phyloP scores from a whole-genome alignment of 1,140 invertebrate genomes.

The Diorhabda elongata region DNA sequence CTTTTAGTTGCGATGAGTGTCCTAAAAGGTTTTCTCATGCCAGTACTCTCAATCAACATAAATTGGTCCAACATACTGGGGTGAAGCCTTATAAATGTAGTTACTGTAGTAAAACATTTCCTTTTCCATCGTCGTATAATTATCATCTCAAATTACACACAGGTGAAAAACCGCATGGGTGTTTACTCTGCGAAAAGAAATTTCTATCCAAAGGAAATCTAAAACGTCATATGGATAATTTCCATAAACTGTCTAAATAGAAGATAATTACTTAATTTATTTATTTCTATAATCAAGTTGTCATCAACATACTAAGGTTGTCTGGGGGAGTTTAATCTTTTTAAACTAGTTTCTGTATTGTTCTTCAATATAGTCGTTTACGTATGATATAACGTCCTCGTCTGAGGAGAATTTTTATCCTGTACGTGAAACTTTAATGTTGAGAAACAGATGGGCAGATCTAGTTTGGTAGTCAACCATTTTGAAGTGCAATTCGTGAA shows the following conservation, averaged over 20 bases:
- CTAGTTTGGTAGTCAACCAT: no score
- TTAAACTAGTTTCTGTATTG: no score
- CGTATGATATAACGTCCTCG: no score
- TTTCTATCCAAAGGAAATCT: conserved; percentile 60
- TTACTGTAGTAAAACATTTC: conserved; percentile 72
- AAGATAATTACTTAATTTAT: no score
- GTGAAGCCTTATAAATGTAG: conserved; percentile 63
- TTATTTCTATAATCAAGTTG: no score
- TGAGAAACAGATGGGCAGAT: no score
- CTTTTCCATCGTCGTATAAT: conserved; percentile 64
- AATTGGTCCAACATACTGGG: conserved; percentile 59
- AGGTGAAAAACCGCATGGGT: conserved; percentile 71
- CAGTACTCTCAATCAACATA: conserved; percentile 58
- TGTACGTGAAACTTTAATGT: no score
- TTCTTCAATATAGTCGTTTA: no score
- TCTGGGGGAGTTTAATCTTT: no score
- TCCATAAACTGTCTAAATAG: neutral
- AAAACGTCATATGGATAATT: conserved; percentile 56
- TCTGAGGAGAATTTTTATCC: no score
- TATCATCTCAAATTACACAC: conserved; percentile 59
- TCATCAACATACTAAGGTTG: no score
- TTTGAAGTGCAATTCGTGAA: no score
- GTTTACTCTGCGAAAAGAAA: conserved; percentile 62
- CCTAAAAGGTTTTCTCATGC: conserved; percentile 59
- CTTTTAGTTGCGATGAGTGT: conserved; percentile 65